Percentiles rank a stretch among this genome's conserved stretches.
Conservation (phyloP, 2,888 invertebrate species). For the Ectropis crepuscularia region DNA sequence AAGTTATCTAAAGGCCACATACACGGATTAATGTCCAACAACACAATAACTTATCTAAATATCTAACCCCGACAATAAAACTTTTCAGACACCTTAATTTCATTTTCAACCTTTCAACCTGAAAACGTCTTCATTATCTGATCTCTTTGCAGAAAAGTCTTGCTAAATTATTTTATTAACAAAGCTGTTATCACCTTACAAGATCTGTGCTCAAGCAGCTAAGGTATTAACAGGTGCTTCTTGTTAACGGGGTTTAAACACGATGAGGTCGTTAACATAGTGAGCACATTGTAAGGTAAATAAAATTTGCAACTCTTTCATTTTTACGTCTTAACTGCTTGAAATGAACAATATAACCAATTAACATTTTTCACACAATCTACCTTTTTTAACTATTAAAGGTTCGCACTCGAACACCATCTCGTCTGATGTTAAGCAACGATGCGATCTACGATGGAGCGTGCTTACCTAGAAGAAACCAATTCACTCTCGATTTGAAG, state of each 20-base stretch:
- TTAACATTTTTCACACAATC: no score
- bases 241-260: constrained; percentile 45
- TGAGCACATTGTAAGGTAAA: constrained; percentile 23
- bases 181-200: constrained; percentile 25
- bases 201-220: constrained; percentile 36
- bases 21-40: not conserved
- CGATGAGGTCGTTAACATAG: constrained; percentile 44
- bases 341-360: no score
- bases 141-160: constrained; percentile 4
- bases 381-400: no score
- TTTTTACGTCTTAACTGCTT: no score
- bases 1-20: not conserved
- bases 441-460: no score
- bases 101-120: constrained; percentile 6
- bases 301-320: not conserved
- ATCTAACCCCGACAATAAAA: constrained; percentile 9
- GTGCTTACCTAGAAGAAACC: no score
- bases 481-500: no score
- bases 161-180: constrained; percentile 1
- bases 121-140: constrained; percentile 17
- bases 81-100: constrained; percentile 12
- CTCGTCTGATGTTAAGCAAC: no score
- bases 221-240: constrained; percentile 36
- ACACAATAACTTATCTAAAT: not conserved
- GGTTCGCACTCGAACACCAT: no score